Evolutionary conservation across 2,888 invertebrate species (phyloP).

Genomic region (Boloria selene): DNA sequence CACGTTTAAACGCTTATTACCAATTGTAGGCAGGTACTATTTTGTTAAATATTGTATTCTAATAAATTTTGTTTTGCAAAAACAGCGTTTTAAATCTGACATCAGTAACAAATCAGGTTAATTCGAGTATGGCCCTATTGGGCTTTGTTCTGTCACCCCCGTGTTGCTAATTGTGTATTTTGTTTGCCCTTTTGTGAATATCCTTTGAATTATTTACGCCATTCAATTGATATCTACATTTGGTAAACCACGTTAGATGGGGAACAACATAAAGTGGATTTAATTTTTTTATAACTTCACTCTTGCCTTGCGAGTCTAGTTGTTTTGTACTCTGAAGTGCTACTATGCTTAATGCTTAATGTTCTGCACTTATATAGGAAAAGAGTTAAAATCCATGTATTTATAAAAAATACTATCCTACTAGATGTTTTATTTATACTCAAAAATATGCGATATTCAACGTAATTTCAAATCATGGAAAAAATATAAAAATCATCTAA

Average conservation of each 20-base stretch:
- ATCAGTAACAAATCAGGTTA: conserved; percentile 77
- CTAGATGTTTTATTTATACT: too few species aligned
- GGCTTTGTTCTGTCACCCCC: conserved; percentile 64
- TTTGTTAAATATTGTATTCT: not conserved
- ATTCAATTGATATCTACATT: conserved; percentile 38
- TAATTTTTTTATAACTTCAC: not conserved
- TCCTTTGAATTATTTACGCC: conserved; percentile 38
- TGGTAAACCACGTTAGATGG: conserved; percentile 15
- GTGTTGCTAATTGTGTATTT: conserved; percentile 70
- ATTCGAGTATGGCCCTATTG: conserved; percentile 57
- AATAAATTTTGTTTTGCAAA: not conserved
- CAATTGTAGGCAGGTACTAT: too few species aligned
- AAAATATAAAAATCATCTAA: too few species aligned
- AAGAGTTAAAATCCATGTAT: too few species aligned
- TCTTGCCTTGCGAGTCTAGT: too few species aligned
- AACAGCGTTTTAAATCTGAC: conserved; percentile 45
- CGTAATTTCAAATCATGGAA: too few species aligned
- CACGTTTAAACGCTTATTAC: too few species aligned
- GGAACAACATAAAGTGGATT: not conserved
- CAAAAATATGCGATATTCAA: too few species aligned
- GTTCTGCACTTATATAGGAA: too few species aligned
- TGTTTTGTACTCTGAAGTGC: too few species aligned
- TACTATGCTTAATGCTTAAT: too few species aligned
- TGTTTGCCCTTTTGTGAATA: conserved; percentile 71
- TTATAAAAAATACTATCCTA: too few species aligned